Percentiles rank a stretch among this genome's conserved stretches.
phyloP scores from a whole-genome alignment of 2,113 vertebrate genomes.

The Rhinoderma darwinii region DNA sequence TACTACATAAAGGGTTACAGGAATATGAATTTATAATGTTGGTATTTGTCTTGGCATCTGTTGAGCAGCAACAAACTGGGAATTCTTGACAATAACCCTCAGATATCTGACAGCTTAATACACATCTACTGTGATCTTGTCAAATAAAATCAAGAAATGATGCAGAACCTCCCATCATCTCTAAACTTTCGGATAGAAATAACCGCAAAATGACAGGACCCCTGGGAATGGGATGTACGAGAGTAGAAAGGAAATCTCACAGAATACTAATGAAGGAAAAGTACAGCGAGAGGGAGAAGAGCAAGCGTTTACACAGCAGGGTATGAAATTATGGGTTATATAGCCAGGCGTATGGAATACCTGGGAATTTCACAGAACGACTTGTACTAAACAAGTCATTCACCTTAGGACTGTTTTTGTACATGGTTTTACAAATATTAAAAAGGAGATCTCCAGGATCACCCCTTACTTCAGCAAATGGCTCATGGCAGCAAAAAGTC shows the following conservation, averaged over 20 bases:
- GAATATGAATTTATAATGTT: neutral
- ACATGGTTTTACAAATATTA: neutral
- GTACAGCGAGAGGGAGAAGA: neutral
- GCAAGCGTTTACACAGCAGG: neutral
- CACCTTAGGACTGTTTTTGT: neutral
- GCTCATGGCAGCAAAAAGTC: too few species aligned
- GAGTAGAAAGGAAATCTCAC: neutral
- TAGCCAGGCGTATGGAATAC: neutral
- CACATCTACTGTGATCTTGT: slow-evolving; percentile 28
- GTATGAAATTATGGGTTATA: neutral
- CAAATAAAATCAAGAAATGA: slow-evolving; percentile 32
- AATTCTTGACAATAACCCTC: slow-evolving; percentile 32
- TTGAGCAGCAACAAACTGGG: neutral
- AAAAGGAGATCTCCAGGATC: too few species aligned
- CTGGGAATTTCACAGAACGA: neutral
- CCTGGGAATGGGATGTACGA: slow-evolving; percentile 25
- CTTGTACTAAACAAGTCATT: neutral
- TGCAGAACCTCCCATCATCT: slow-evolving; percentile 28
- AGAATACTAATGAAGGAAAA: slow-evolving; percentile 44
- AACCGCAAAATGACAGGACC: slow-evolving; percentile 47
- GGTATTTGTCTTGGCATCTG: slow-evolving; percentile 17
- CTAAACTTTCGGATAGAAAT: slow-evolving; percentile 28
- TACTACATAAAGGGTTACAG: slow-evolving; percentile 12
- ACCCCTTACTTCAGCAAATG: too few species aligned
- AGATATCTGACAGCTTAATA: slow-evolving; percentile 31